Evolutionary conservation across 2,113 vertebrate species (phyloP).

Genomic region (Dermatemys mawii): DNA sequence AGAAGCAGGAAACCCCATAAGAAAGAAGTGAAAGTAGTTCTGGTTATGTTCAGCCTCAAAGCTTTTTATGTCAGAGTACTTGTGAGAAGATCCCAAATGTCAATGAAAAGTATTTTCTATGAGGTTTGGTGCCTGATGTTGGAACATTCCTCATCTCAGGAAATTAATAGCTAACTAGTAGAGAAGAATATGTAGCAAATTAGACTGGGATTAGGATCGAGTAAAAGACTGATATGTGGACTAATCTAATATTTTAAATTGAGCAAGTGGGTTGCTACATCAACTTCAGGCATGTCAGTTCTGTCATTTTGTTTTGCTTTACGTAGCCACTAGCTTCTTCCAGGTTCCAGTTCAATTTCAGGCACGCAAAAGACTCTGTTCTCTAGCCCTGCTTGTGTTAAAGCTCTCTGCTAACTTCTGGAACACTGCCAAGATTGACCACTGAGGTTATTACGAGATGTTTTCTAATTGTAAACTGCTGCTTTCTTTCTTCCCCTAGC

Average conservation of each 20-base stretch:
- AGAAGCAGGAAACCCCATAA: not conserved
- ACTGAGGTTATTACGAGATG: not conserved
- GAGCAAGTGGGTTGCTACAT: rapidly evolving
- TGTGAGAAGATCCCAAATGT: rapidly evolving
- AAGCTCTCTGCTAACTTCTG: not conserved
- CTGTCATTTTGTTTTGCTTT: not conserved
- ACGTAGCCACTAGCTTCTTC: rapidly evolving
- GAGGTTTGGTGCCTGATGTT: not conserved
- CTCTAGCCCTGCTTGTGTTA: not conserved
- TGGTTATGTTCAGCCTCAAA: not conserved
- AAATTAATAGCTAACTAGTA: too few species aligned
- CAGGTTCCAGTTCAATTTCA: not conserved
- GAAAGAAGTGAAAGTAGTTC: not conserved
- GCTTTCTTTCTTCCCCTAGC: not conserved
- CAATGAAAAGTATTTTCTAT: not conserved
- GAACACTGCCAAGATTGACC: not conserved
- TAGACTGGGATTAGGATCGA: not conserved
- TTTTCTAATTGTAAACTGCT: not conserved
- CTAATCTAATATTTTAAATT: rapidly evolving
- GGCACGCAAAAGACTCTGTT: rapidly evolving
- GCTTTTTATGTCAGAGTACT: not conserved
- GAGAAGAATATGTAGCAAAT: not conserved
- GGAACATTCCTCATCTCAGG: not conserved
- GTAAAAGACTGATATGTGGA: not conserved
- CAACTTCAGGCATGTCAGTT: not conserved